A percentile compares a stretch with the other conserved stretches of the same genome.
phyloP scores from a whole-genome alignment of 1,140 invertebrate species.

The Drosophila lini region DNA sequence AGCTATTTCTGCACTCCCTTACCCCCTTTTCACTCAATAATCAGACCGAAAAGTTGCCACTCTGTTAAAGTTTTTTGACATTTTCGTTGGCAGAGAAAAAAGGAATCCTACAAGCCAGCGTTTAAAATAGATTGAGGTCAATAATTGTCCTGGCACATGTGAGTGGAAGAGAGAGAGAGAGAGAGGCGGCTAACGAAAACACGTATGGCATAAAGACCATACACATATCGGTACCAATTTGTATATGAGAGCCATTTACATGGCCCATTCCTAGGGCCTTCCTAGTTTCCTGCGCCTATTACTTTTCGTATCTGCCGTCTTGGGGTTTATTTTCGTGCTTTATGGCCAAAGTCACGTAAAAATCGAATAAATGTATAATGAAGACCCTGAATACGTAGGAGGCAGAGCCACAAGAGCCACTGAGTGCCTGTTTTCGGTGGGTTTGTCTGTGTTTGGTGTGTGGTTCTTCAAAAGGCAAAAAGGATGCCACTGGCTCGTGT shows the following conservation, averaged over 20 bases:
- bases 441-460: constrained; percentile 30
- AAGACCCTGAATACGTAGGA: constrained; percentile 37
- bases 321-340: constrained; percentile 71
- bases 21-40: constrained; percentile 26
- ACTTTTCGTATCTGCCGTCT: constrained; percentile 31
- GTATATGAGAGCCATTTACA: constrained; percentile 59
- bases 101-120: constrained; percentile 40
- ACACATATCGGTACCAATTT: constrained; percentile 56
- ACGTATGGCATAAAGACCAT: constrained; percentile 33
- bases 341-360: constrained; percentile 75
- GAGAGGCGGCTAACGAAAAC: constrained; percentile 5
- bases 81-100: constrained; percentile 28
- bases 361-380: constrained; percentile 78
- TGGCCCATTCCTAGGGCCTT: constrained; percentile 16
- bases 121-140: constrained; percentile 75
- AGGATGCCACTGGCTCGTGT: neutral
- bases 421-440: constrained; percentile 31
- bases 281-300: constrained; percentile 28
- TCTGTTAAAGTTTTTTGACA: constrained; percentile 48
- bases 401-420: constrained; percentile 36
- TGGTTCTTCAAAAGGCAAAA: constrained; percentile 1
- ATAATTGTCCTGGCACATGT: constrained; percentile 66
- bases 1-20: constrained; percentile 27
- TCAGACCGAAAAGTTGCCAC: constrained; percentile 43
- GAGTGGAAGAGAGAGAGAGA: neutral